Conservation (phyloP, 1,140 invertebrate species). For the Zaprionus taronus region DNA sequence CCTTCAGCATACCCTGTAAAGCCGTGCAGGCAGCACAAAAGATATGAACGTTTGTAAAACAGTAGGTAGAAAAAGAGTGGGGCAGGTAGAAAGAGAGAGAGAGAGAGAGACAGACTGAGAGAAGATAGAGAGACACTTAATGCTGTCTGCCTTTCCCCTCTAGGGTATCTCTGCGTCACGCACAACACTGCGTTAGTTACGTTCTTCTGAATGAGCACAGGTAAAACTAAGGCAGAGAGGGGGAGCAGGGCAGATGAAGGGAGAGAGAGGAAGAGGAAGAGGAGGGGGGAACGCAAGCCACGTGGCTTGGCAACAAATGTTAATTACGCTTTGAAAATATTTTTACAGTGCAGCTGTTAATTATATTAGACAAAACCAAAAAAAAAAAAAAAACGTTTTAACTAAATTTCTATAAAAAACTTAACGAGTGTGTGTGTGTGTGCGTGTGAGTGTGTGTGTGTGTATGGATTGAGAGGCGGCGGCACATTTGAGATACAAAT, state of each 20-base stretch:
- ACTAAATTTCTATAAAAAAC: conserved; percentile 1
- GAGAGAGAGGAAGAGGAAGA: conserved; percentile 3
- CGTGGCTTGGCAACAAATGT: conserved; percentile 38
- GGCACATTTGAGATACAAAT: conserved; percentile 49
- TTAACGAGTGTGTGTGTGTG: neutral
- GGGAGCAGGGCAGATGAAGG: neutral
- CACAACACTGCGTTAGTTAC: neutral
- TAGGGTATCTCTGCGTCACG: conserved; percentile 10
- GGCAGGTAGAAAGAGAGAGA: neutral
- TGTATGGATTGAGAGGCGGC: neutral
- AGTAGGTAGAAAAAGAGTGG: neutral
- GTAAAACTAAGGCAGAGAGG: conserved; percentile 7
- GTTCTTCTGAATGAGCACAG: conserved; percentile 23
- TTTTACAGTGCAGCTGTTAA: conserved; percentile 41
- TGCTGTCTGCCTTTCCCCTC: neutral
- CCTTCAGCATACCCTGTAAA: conserved; percentile 20
- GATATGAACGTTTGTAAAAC: neutral
- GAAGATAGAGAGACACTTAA: neutral
- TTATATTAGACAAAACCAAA: conserved; percentile 22
- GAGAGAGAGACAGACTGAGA: neutral
- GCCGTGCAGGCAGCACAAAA: neutral
- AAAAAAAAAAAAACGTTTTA: neutral
- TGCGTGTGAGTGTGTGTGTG: no score
- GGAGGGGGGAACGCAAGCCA: neutral
- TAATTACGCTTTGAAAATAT: conserved; percentile 44